Evolutionary conservation across 2,797 vertebrate species (phyloP).

Genomic region (Cuculus canorus): DNA sequence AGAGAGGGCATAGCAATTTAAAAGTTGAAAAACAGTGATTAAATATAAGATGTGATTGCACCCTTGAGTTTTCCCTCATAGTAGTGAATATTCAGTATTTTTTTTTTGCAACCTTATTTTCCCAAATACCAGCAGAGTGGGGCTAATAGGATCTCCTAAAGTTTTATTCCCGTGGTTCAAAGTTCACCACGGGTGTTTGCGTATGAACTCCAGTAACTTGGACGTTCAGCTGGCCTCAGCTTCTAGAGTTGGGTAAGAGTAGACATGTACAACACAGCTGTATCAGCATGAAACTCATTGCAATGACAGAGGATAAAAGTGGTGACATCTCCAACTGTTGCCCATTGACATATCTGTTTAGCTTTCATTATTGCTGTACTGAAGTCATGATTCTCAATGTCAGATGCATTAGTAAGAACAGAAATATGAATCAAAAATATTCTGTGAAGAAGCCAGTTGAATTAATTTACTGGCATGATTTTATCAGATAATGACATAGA

Average conservation of each 20-base stretch:
- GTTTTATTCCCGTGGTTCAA: not conserved
- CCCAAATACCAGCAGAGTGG: not conserved
- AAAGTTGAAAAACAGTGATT: not conserved
- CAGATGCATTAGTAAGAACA: not conserved
- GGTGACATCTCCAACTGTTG: not conserved
- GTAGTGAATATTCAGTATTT: not conserved
- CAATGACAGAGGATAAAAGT: not conserved
- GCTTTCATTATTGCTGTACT: not conserved
- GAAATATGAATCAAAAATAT: not conserved
- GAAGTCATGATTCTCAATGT: not conserved
- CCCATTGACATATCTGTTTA: not conserved
- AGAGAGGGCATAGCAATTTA: not conserved
- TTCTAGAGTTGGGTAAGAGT: not conserved
- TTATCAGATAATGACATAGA: not conserved
- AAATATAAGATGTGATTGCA: not conserved
- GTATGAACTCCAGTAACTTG: not conserved
- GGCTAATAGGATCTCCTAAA: not conserved
- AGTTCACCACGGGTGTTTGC: not conserved
- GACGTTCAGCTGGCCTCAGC: not conserved
- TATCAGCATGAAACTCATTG: not conserved
- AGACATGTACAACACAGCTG: not conserved
- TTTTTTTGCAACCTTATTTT: not conserved
- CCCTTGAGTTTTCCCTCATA: not conserved
- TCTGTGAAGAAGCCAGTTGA: not conserved
- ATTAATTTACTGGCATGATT: slow-evolving; percentile 13